Conservation (phyloP, 2,797 vertebrate genomes). For the Amniataba percoides region DNA sequence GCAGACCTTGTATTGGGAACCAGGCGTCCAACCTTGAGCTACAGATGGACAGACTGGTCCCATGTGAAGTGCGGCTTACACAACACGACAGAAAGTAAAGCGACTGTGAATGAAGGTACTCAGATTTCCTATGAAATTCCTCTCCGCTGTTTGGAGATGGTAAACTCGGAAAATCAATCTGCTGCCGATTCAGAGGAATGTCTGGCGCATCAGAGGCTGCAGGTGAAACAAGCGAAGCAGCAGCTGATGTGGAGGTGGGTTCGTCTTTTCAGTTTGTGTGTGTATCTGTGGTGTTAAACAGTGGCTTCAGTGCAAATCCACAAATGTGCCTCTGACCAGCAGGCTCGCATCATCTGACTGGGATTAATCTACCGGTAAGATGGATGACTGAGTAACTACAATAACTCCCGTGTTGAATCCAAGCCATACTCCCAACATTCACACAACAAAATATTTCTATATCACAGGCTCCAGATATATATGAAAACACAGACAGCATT, state of each 20-base stretch:
- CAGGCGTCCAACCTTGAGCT: constrained; percentile 18
- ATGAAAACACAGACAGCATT: neutral
- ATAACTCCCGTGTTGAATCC: neutral
- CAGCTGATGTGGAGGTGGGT: neutral
- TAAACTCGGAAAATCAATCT: neutral
- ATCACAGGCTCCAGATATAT: neutral
- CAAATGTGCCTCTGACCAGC: constrained; percentile 42
- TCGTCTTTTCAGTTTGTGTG: neutral
- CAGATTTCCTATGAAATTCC: neutral
- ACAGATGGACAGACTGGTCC: constrained; percentile 1
- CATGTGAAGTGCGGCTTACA: neutral
- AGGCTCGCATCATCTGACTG: constrained; percentile 69
- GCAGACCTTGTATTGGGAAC: constrained; percentile 1
- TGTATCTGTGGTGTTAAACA: neutral
- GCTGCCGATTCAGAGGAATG: constrained; percentile 13
- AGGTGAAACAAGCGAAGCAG: neutral
- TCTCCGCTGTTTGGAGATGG: neutral
- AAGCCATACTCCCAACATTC: neutral
- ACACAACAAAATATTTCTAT: neutral
- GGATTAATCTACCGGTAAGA: constrained; percentile 59
- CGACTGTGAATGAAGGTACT: constrained; percentile 11
- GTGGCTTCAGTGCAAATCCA: constrained; percentile 16
- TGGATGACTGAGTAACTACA: neutral
- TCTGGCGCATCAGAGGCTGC: neutral
- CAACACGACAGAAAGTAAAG: neutral